Percentiles rank a stretch among this genome's conserved stretches.
These are phyloP conservation scores for Telmatherina bonti DNA, from an alignment of 2,797 vertebrate genomes.

Conservation along the genomic window DNA sequence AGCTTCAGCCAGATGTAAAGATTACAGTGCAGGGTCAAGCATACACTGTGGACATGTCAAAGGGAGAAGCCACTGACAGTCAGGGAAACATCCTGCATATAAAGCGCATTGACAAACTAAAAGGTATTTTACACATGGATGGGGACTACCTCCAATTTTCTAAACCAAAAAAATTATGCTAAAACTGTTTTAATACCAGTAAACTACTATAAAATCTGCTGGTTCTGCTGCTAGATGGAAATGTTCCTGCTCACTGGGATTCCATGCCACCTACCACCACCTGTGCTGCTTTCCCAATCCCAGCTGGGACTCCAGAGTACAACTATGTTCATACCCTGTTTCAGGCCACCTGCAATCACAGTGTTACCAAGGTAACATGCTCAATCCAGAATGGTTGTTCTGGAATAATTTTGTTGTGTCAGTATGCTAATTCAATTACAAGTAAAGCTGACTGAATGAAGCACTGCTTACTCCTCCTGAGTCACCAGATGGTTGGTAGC, in stretches of 20 bases:
- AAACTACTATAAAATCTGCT: neutral
- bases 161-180: neutral
- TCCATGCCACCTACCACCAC: slow-evolving; percentile 68
- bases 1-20: accelerated
- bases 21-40: slow-evolving; percentile 70
- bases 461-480: no score
- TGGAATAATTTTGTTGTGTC: no score
- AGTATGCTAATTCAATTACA: no score
- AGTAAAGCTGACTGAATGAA: no score
- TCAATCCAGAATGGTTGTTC: no score
- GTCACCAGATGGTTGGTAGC: no score
- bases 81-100: slow-evolving; percentile 72
- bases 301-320: slow-evolving; percentile 71
- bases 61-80: slow-evolving; percentile 65
- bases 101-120: slow-evolving; percentile 79
- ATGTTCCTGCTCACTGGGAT: slow-evolving; percentile 82
- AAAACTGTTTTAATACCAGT: neutral
- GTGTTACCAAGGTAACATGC: slow-evolving; percentile 82
- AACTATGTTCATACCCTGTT: slow-evolving; percentile 72
- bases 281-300: slow-evolving; percentile 64
- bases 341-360: slow-evolving; percentile 58
- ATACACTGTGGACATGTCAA: slow-evolving; percentile 79
- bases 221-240: slow-evolving; percentile 28
- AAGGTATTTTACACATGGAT: slow-evolving; percentile 75
- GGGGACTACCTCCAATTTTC: neutral